phyloP scores from a whole-genome alignment of 2,888 invertebrate species.

The Steinernema carpocapsae region DNA sequence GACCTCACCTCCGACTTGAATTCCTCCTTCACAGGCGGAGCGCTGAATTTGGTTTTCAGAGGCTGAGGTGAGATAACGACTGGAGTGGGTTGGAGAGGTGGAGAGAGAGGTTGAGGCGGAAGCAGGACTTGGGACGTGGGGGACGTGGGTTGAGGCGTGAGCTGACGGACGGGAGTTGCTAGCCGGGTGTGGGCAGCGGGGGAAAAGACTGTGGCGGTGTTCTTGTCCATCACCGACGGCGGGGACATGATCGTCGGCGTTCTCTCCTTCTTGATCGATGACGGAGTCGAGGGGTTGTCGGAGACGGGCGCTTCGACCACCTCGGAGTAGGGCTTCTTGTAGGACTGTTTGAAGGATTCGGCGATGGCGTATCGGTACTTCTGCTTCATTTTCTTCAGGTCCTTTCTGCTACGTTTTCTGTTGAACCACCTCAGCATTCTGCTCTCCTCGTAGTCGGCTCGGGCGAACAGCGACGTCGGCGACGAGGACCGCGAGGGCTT shows the following conservation, averaged over 20 bases:
- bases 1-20: not conserved
- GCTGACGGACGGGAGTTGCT: not conserved
- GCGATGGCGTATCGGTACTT: not conserved
- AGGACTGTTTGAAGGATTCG: not conserved
- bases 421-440: not conserved
- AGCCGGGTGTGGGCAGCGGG: not conserved
- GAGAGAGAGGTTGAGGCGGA: not conserved
- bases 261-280: not conserved
- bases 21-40: not conserved
- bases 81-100: not conserved
- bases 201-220: not conserved
- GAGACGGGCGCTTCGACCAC: not conserved
- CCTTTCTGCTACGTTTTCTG: not conserved
- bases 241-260: not conserved
- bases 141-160: not conserved
- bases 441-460: not conserved
- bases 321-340: slow-evolving; percentile 12
- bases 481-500: not conserved
- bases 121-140: not conserved
- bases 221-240: not conserved
- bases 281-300: not conserved
- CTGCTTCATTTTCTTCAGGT: not conserved
- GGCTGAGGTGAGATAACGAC: not conserved
- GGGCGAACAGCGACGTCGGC: not conserved
- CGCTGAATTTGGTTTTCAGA: slow-evolving; percentile 8